Conservation (phyloP, 2,113 vertebrate species). For the Ornithorhynchus anatinus region DNA sequence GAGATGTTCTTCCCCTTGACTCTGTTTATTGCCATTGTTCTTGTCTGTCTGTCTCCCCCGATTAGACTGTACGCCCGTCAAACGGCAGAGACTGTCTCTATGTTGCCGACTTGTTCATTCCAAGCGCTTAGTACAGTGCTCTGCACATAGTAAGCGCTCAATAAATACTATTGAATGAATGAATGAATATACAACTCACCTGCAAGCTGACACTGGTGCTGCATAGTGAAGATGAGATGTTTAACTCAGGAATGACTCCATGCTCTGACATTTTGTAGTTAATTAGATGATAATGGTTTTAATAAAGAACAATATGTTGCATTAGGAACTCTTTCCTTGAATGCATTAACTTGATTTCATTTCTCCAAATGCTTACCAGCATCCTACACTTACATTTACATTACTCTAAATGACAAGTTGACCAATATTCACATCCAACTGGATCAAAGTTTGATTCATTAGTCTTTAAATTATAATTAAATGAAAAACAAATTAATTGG, state of each 20-base stretch:
- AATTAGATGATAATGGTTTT: constrained; percentile 34
- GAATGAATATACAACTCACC: constrained; percentile 30
- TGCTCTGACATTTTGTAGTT: constrained; percentile 33
- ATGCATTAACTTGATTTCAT: constrained; percentile 23
- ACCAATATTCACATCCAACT: constrained; percentile 21
- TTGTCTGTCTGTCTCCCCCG: too few species aligned
- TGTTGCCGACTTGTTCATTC: too few species aligned
- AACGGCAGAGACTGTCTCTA: too few species aligned
- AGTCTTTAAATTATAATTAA: neutral
- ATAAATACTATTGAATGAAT: too few species aligned
- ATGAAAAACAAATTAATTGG: constrained; percentile 27
- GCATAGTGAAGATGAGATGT: constrained; percentile 35
- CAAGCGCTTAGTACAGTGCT: too few species aligned
- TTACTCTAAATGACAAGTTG: constrained; percentile 30
- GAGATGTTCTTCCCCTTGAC: too few species aligned
- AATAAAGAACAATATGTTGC: constrained; percentile 49
- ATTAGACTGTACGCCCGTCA: too few species aligned
- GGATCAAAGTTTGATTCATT: constrained; percentile 15
- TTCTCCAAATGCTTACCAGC: constrained; percentile 42
- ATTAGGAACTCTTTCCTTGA: constrained; percentile 40
- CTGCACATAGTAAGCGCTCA: too few species aligned
- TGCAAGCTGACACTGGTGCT: constrained; percentile 6
- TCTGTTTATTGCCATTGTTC: too few species aligned
- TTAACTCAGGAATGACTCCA: constrained; percentile 39
- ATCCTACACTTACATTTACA: neutral